These are phyloP conservation scores for Dermolepida albohirtum DNA, from an alignment of 2,888 invertebrate genomes.

Conservation along the genomic window DNA sequence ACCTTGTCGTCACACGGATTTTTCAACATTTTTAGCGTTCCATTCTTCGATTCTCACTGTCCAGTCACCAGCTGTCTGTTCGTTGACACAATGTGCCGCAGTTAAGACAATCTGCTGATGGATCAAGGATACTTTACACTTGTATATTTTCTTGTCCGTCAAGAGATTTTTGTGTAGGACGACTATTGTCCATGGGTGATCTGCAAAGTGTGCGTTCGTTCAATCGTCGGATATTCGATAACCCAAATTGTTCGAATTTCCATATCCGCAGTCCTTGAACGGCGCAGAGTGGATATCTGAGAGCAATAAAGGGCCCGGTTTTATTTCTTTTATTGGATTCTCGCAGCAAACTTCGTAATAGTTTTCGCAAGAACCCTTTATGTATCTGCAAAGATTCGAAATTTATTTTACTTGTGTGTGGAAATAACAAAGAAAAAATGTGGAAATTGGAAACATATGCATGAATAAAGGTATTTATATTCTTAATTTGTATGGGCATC, in stretches of 20 bases:
- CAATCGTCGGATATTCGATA: constrained; percentile 73
- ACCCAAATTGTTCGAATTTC: constrained; percentile 62
- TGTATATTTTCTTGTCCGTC: constrained; percentile 65
- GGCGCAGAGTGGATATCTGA: not conserved
- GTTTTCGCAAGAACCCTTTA: constrained; percentile 2
- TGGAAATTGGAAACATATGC: too few relatives aligned
- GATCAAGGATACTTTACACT: constrained; percentile 82
- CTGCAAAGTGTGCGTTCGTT: constrained; percentile 71
- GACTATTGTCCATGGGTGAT: constrained; percentile 85
- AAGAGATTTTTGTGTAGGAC: constrained; percentile 68
- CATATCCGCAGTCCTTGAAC: constrained; percentile 7
- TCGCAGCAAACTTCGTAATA: constrained; percentile 11
- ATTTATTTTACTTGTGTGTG: too few relatives aligned
- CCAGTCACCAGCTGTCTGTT: constrained; percentile 45
- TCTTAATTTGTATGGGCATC: too few relatives aligned
- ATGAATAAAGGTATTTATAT: too few relatives aligned
- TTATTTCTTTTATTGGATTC: constrained; percentile 3
- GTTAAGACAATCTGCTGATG: constrained; percentile 79
- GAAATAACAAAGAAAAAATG: too few relatives aligned
- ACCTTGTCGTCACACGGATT: constrained; percentile 78
- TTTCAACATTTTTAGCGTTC: constrained; percentile 81
- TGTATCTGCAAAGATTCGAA: too few relatives aligned
- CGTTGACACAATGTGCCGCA: constrained; percentile 79
- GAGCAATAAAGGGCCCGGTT: not conserved
- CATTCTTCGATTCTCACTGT: constrained; percentile 63